Percentiles rank a stretch among this genome's conserved stretches.
Evolutionary conservation across 2,888 invertebrate species (phyloP).

Genomic region (Tryphoninae sp.): DNA sequence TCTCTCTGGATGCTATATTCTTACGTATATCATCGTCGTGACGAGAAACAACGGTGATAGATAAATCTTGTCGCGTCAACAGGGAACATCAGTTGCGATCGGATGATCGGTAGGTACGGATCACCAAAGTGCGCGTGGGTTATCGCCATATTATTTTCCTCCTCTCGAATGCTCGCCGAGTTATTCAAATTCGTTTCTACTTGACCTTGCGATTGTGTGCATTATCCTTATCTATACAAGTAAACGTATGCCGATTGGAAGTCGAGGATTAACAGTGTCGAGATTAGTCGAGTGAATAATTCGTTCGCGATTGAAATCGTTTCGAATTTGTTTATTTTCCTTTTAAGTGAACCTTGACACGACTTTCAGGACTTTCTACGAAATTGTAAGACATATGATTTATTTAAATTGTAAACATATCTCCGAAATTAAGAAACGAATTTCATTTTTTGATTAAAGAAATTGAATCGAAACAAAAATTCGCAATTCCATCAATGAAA

Average conservation of each 20-base stretch:
- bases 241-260: background rate
- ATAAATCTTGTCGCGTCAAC: slow-evolving; percentile 24
- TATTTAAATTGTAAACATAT: background rate
- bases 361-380: background rate
- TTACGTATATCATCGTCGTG: background rate
- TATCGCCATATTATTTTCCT: slow-evolving; percentile 11
- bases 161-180: too few relatives aligned
- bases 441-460: too few relatives aligned
- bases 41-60: slow-evolving; percentile 18
- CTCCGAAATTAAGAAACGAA: background rate
- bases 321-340: background rate
- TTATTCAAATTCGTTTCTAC: background rate
- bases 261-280: slow-evolving; percentile 7
- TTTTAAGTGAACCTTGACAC: too few relatives aligned
- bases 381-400: background rate
- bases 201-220: too few relatives aligned
- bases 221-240: too few relatives aligned
- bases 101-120: slow-evolving; percentile 70
- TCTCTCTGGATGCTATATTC: background rate
- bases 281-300: slow-evolving; percentile 2
- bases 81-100: slow-evolving; percentile 69
- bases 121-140: slow-evolving; percentile 40
- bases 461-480: too few relatives aligned
- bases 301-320: background rate
- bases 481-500: too few relatives aligned